phyloP scores from a whole-genome alignment of 2,888 invertebrate species.

The Mesoligia furuncula region DNA sequence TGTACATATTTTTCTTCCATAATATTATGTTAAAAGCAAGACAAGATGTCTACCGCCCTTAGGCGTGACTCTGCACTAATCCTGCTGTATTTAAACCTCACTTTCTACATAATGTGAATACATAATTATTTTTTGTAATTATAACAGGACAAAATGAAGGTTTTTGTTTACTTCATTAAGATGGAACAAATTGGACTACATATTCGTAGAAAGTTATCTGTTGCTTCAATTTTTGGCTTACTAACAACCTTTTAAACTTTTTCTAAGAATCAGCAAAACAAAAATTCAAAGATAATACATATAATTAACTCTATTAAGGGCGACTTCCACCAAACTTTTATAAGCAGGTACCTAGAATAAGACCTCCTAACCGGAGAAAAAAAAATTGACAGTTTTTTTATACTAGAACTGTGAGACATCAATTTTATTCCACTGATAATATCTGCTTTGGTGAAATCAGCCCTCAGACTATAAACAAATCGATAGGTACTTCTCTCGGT shows the following conservation, averaged over 20 bases:
- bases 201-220: not conserved
- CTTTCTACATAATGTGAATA: conserved; percentile 58
- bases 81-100: conserved; percentile 49
- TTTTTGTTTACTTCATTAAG: conserved; percentile 41
- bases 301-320: too few species aligned
- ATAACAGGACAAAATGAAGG: conserved; percentile 16
- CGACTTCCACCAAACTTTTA: not conserved
- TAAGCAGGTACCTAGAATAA: too few species aligned
- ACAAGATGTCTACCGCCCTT: conserved; percentile 38
- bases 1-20: conserved; percentile 31
- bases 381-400: too few species aligned
- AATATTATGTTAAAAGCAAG: conserved; percentile 57
- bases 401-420: too few species aligned
- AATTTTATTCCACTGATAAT: too few species aligned
- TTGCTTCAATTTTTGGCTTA: not conserved
- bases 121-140: conserved; percentile 42
- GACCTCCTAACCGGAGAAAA: too few species aligned
- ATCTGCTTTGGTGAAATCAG: too few species aligned
- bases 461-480: not conserved
- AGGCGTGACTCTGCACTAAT: conserved; percentile 72
- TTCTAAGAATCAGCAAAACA: not conserved
- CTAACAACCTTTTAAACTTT: not conserved
- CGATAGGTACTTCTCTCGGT: not conserved
- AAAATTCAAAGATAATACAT: too few species aligned
- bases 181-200: not conserved